Conservation (phyloP, 1,140 invertebrate species). For the Philopotamus ludificatus region DNA sequence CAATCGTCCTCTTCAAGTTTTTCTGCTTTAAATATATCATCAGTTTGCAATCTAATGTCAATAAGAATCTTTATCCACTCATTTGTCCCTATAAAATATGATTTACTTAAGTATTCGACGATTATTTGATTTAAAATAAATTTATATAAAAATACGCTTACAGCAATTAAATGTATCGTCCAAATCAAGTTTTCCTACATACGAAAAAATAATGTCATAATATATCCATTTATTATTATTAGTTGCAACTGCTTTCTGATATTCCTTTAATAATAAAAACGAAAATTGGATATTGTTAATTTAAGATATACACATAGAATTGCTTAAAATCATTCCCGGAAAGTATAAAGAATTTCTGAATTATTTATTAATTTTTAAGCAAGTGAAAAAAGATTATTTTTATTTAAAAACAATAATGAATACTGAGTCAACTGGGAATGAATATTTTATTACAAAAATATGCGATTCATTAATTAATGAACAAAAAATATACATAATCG, state of each 20-base stretch:
- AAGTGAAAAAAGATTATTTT: too few species aligned
- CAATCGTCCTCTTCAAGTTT: slow-evolving; percentile 23
- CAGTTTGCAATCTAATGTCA: slow-evolving; percentile 20
- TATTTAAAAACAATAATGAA: too few species aligned
- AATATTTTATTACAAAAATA: too few species aligned
- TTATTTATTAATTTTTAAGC: too few species aligned
- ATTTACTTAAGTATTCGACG: neutral
- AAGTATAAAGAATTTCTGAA: too few species aligned
- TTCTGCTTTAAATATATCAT: slow-evolving; percentile 14
- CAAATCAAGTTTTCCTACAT: slow-evolving; percentile 27
- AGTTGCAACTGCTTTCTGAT: slow-evolving; percentile 31
- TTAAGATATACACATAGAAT: too few species aligned
- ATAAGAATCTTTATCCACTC: slow-evolving; percentile 35
- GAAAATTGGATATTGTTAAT: slow-evolving; percentile 2
- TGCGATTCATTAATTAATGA: too few species aligned
- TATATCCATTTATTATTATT: slow-evolving; percentile 37
- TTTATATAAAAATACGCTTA: slow-evolving; percentile 20
- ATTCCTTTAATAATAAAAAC: slow-evolving; percentile 28
- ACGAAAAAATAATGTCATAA: slow-evolving; percentile 28
- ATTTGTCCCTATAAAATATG: slow-evolving; percentile 29
- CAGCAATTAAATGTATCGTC: slow-evolving; percentile 25
- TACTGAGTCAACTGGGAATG: too few species aligned
- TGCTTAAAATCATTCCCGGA: too few species aligned
- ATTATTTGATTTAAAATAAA: neutral
- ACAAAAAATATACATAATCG: too few species aligned